phyloP scores from a whole-genome alignment of 2,888 invertebrate species.

The Neocrepidodera transversa region DNA sequence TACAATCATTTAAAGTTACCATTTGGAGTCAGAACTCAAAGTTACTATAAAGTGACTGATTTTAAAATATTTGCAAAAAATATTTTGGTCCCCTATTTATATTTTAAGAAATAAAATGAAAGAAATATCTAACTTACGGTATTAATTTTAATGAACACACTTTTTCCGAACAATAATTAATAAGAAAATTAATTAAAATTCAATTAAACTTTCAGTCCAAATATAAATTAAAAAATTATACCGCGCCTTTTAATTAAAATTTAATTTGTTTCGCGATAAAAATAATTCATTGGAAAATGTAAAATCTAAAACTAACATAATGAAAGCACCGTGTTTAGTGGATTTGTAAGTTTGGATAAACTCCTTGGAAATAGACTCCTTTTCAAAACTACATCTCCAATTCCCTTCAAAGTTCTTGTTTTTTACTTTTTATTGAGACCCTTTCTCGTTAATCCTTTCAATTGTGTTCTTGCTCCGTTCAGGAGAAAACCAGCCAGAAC shows the following conservation, averaged over 20 bases:
- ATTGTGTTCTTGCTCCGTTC: constrained; percentile 15
- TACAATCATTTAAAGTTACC: no score
- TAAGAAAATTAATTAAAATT: no score
- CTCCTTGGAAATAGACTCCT: constrained; percentile 8
- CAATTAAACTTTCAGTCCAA: no score
- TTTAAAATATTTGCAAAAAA: no score
- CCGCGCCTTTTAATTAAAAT: neutral
- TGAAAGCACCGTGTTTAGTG: constrained; percentile 13
- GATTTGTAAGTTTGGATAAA: constrained; percentile 22
- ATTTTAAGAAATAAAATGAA: no score
- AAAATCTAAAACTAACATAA: constrained; percentile 4
- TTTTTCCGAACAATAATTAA: no score
- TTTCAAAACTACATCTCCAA: constrained; percentile 14
- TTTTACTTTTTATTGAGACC: constrained; percentile 8
- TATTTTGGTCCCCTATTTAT: no score
- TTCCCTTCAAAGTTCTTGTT: constrained; percentile 3
- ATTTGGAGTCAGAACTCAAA: no score
- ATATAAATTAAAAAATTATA: no score
- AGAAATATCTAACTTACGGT: no score
- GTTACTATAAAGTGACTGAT: no score
- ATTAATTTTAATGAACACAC: no score
- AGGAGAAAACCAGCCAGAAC: neutral
- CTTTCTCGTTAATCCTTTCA: constrained; percentile 19
- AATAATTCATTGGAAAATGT: constrained; percentile 12
- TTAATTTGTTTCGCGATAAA: neutral